A percentile compares a stretch with the other conserved stretches of the same genome.
Evolutionary conservation across 1,140 invertebrate genomes (phyloP).

Genomic region (Triops longicaudatus): DNA sequence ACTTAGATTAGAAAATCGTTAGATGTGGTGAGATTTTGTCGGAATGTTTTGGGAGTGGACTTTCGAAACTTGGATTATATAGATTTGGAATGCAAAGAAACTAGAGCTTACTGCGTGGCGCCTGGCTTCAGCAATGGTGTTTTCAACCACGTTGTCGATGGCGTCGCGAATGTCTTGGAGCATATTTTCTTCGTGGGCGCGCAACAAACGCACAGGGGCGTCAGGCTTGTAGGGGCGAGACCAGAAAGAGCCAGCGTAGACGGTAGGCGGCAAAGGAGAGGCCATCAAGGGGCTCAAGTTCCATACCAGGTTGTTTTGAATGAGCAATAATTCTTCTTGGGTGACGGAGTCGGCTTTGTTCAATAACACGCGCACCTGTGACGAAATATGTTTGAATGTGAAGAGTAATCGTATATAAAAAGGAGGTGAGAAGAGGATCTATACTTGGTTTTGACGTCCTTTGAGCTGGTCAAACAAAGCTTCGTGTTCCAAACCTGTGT

Average conservation of each 20-base stretch:
- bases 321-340: conserved; percentile 82
- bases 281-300: conserved; percentile 91
- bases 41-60: neutral
- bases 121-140: conserved; percentile 84
- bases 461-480: conserved; percentile 86
- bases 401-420: neutral
- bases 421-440: conserved; percentile 21
- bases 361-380: conserved; percentile 63
- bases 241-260: conserved; percentile 88
- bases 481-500: conserved; percentile 88
- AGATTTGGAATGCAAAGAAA: neutral
- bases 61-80: no score
- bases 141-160: conserved; percentile 79
- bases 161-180: conserved; percentile 72
- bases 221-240: conserved; percentile 71
- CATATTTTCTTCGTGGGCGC: conserved; percentile 79
- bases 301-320: conserved; percentile 90
- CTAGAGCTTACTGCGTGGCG: conserved; percentile 85
- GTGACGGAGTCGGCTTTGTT: conserved; percentile 92
- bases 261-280: conserved; percentile 82
- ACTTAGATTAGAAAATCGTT: no score
- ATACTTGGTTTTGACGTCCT: conserved; percentile 77
- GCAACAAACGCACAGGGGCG: conserved; percentile 62
- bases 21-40: no score
- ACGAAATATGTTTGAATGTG: neutral